phyloP scores from a whole-genome alignment of 2,888 invertebrate genomes.

The Dicyrtoma fusca region DNA sequence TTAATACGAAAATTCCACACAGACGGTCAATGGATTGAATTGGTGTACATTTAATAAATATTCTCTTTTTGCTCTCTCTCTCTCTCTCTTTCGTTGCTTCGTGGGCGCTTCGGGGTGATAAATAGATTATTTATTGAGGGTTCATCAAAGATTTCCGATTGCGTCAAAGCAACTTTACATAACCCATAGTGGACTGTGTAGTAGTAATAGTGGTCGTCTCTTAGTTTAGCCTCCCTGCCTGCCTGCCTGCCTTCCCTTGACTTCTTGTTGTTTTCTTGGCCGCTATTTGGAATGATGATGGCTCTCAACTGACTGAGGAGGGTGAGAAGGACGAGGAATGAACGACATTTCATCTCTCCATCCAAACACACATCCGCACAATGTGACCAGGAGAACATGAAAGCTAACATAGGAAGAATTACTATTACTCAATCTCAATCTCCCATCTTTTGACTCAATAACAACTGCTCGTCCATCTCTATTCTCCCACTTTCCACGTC shows the following conservation, averaged over 20 bases:
- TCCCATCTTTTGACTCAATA: conserved; percentile 10
- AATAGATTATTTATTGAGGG: conserved; percentile 57
- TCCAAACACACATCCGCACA: conserved; percentile 3
- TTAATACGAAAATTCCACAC: conserved; percentile 23
- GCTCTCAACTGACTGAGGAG: background rate
- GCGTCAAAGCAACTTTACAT: conserved; percentile 48
- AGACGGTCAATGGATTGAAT: conserved; percentile 21
- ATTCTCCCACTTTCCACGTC: too few relatives aligned
- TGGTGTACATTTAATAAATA: conserved; percentile 20
- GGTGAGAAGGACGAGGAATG: conserved; percentile 16
- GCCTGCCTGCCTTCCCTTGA: too few relatives aligned
- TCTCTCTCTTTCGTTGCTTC: background rate
- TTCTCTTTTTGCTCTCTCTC: background rate
- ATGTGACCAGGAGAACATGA: conserved; percentile 26
- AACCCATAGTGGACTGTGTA: conserved; percentile 22
- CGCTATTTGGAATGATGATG: too few relatives aligned
- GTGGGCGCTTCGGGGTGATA: conserved; percentile 46
- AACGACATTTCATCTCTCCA: conserved; percentile 18
- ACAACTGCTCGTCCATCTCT: background rate
- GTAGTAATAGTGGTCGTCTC: background rate
- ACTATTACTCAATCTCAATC: conserved; percentile 25
- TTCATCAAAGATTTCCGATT: conserved; percentile 56
- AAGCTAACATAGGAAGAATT: conserved; percentile 5
- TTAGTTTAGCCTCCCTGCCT: background rate
- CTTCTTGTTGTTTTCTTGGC: too few relatives aligned